A percentile compares a stretch with the other conserved stretches of the same genome.
These are phyloP conservation scores for Tetramorium parvispinum DNA, from an alignment of 1,140 invertebrate genomes.

Conservation along the genomic window DNA sequence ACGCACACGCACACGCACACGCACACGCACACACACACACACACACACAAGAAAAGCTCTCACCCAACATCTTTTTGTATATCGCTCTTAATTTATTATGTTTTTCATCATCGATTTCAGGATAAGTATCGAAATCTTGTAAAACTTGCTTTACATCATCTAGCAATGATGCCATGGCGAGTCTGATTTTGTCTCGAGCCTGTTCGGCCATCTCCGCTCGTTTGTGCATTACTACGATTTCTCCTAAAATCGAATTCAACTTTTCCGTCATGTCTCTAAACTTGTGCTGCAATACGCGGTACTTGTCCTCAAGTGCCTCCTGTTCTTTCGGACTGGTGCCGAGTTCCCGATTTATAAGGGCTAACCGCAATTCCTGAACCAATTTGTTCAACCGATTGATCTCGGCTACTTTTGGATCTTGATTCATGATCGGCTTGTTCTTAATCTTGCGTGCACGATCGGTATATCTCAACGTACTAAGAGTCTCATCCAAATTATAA, in stretches of 20 bases:
- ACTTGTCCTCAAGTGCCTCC: slow-evolving; percentile 86
- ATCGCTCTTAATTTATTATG: slow-evolving; percentile 86
- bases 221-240: slow-evolving; percentile 88
- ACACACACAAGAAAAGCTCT: slow-evolving; percentile 79
- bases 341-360: slow-evolving; percentile 85
- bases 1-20: no score
- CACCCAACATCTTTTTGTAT: slow-evolving; percentile 88
- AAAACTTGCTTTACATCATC: slow-evolving; percentile 87
- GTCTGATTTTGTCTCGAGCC: slow-evolving; percentile 88
- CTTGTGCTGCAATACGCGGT: slow-evolving; percentile 85
- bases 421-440: slow-evolving; percentile 96
- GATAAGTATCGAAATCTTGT: slow-evolving; percentile 81
- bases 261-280: slow-evolving; percentile 87
- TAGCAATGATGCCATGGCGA: slow-evolving; percentile 88
- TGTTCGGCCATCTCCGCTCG: slow-evolving; percentile 88
- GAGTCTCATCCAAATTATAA: slow-evolving; percentile 93
- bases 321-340: slow-evolving; percentile 84
- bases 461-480: slow-evolving; percentile 96
- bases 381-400: slow-evolving; percentile 89
- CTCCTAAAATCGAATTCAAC: slow-evolving; percentile 87
- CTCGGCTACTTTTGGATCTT: slow-evolving; percentile 92
- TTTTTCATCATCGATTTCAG: slow-evolving; percentile 74
- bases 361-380: slow-evolving; percentile 88
- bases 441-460: slow-evolving; percentile 96
- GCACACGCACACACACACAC: no score